Conservation (phyloP, 1,140 invertebrate species). For the honey bee (Apis mellifera) region Amel_HAv3.1 CM009943.2:7214501-7215000, state of each 20-base stretch:
- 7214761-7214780: slow-evolving; percentile 10
- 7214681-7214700: too few relatives aligned
- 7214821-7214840: slow-evolving; percentile 43
- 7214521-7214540: slow-evolving; percentile 50
- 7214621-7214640: not conserved
- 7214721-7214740: not conserved
- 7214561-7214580: slow-evolving; percentile 39
- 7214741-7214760: not conserved
- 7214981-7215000: not conserved
- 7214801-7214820: slow-evolving; percentile 19
- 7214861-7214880: slow-evolving; percentile 41
- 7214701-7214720: not conserved
- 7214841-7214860: slow-evolving; percentile 46
- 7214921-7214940: slow-evolving; percentile 25
- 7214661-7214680: too few relatives aligned
- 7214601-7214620: not conserved
- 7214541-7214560: slow-evolving; percentile 50
- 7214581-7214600: slow-evolving; percentile 24
- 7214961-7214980: not conserved
- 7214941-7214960: slow-evolving; percentile 3
- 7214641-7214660: not conserved
- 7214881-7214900: slow-evolving; percentile 51
- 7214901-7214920: slow-evolving; percentile 43
- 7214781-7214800: slow-evolving; percentile 40
- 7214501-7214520: slow-evolving; percentile 61